Evolutionary conservation across 92 coral and sea anemone genomes (phyloP).

Genomic region (Montipora capitata): DNA sequence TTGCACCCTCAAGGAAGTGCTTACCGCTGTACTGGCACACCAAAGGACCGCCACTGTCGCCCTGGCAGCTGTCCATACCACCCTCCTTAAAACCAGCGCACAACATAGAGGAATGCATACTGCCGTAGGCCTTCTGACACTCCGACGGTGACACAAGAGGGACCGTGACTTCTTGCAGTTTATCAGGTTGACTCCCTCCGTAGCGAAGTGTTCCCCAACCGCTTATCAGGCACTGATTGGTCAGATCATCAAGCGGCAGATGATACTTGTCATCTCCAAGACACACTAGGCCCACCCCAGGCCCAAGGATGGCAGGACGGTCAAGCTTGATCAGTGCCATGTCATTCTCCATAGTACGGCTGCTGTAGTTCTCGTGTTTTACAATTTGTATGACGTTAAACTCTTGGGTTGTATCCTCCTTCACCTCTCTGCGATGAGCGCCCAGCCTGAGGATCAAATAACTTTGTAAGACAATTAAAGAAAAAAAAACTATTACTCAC

Average conservation of each 20-base stretch:
- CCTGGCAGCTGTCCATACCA: conserved; percentile 73
- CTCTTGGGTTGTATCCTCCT: conserved; percentile 30
- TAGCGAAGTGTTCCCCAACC: conserved; percentile 69
- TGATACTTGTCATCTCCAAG: conserved; percentile 21
- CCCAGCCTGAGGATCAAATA: conserved; percentile 32
- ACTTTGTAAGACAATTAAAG: neutral
- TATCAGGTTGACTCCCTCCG: conserved; percentile 41
- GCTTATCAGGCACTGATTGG: conserved; percentile 45
- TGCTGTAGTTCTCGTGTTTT: conserved; percentile 15
- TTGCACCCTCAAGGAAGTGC: conserved; percentile 64
- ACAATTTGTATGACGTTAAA: neutral
- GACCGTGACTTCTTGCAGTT: conserved; percentile 58
- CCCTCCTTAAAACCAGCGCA: conserved; percentile 67
- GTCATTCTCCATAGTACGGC: conserved; percentile 1
- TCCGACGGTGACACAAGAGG: conserved; percentile 49
- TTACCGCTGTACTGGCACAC: conserved; percentile 62
- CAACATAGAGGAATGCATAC: conserved; percentile 66
- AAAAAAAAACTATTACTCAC: too few relatives aligned
- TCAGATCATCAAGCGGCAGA: conserved; percentile 44
- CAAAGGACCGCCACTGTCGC: conserved; percentile 74
- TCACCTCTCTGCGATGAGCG: conserved; percentile 29
- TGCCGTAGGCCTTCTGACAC: conserved; percentile 30
- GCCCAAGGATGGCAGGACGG: conserved; percentile 1
- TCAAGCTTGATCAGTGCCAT: conserved; percentile 32
- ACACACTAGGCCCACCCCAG: conserved; percentile 32